Evolutionary conservation across 2,113 vertebrate genomes (phyloP).

Genomic region (Heptranchias perlo): DNA sequence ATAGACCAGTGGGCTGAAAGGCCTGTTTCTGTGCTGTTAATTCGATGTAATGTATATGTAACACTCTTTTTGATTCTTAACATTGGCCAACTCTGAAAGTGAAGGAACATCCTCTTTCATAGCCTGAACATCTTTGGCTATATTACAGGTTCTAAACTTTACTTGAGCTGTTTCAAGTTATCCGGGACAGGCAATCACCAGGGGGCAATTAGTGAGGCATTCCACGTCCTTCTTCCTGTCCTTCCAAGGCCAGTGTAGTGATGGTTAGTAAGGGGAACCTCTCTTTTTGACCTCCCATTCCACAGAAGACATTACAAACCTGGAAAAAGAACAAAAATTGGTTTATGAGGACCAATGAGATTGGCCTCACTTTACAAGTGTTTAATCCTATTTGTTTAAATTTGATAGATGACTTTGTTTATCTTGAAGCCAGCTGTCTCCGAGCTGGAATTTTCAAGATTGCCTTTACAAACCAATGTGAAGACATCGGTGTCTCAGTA

Average conservation of each 20-base stretch:
- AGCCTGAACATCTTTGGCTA: neutral
- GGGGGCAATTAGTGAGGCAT: neutral
- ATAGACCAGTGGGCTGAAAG: too few relatives aligned
- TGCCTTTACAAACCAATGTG: neutral
- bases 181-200: neutral
- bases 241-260: neutral
- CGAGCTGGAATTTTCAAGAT: neutral
- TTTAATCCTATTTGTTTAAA: neutral
- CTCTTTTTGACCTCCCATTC: neutral
- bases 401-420: neutral
- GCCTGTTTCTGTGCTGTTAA: too few relatives aligned
- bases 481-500: neutral
- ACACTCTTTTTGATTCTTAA: slow-evolving; percentile 11
- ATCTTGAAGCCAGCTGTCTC: neutral
- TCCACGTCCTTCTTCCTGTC: neutral
- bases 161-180: neutral
- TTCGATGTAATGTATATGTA: too few relatives aligned
- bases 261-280: neutral
- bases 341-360: neutral
- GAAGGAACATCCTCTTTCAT: neutral
- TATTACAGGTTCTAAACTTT: neutral
- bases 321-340: neutral
- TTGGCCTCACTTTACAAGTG: neutral
- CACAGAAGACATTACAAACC: neutral
- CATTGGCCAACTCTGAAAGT: neutral